Percentiles rank a stretch among this genome's conserved stretches.
Evolutionary conservation across 2,888 invertebrate species (phyloP).

Genomic region (Sipha maydis): DNA sequence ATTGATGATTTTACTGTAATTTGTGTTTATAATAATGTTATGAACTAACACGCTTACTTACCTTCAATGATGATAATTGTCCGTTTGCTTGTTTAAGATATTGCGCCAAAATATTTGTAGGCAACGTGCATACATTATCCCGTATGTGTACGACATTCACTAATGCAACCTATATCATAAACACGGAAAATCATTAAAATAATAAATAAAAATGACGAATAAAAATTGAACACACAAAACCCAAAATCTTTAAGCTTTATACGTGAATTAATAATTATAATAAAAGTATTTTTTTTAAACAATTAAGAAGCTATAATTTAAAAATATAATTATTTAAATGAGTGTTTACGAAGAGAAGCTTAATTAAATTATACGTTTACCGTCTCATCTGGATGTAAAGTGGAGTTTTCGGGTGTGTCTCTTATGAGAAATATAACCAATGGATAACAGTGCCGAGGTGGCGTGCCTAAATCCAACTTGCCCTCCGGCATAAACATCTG

Average conservation of each 20-base stretch:
- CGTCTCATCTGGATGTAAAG: constrained; percentile 81
- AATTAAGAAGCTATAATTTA: background rate
- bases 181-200: background rate
- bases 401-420: constrained; percentile 70
- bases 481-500: constrained; percentile 73
- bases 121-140: constrained; percentile 81
- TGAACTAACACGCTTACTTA: constrained; percentile 67
- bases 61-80: constrained; percentile 84
- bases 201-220: background rate
- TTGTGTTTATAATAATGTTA: background rate
- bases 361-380: constrained; percentile 68
- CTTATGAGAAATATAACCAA: constrained; percentile 80
- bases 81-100: constrained; percentile 87
- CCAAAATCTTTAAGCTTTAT: background rate
- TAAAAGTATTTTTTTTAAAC: background rate
- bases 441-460: constrained; percentile 81
- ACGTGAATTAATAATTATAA: background rate
- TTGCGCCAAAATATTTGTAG: constrained; percentile 84
- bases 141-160: constrained; percentile 85
- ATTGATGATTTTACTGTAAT: no score
- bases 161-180: constrained; percentile 76
- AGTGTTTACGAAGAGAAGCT: background rate
- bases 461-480: constrained; percentile 76
- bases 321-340: background rate
- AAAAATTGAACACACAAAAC: background rate